Conservation (phyloP, 2,113 vertebrate species). For the Orientallactaga bullata region DNA sequence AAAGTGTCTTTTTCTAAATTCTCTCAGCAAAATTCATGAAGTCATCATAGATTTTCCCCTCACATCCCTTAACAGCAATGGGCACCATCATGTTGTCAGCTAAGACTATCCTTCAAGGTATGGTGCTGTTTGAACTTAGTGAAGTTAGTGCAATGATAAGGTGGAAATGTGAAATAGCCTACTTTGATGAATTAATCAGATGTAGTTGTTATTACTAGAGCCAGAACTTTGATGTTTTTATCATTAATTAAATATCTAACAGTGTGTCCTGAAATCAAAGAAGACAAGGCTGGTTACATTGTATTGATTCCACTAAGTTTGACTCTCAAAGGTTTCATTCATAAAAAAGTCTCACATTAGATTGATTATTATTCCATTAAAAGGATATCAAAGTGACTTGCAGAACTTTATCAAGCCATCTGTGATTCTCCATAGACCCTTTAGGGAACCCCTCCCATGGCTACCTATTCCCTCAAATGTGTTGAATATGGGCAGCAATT, state of each 20-base stretch:
- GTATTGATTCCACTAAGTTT: neutral
- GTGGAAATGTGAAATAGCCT: slow-evolving; percentile 17
- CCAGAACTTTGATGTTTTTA: slow-evolving; percentile 28
- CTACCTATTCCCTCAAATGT: neutral
- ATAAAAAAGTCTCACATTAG: neutral
- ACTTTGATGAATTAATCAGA: slow-evolving; percentile 29
- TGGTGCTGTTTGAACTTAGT: neutral
- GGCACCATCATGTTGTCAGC: neutral
- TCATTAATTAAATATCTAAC: slow-evolving; percentile 53
- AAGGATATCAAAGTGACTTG: neutral
- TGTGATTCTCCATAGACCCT: neutral
- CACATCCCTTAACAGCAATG: neutral
- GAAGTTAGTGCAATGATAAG: neutral
- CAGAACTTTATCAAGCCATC: neutral
- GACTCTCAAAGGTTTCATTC: neutral
- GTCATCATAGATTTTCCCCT: neutral
- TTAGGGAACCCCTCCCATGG: neutral
- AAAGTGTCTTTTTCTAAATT: neutral
- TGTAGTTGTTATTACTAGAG: neutral
- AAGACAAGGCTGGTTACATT: slow-evolving; percentile 34
- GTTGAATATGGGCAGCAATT: neutral
- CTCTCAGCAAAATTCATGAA: neutral
- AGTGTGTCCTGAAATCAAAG: slow-evolving; percentile 23
- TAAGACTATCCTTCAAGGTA: neutral
- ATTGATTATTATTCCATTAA: neutral